These are phyloP conservation scores for Diglossa cyanea DNA, from an alignment of 2,797 vertebrate genomes.

Conservation along the genomic window DNA sequence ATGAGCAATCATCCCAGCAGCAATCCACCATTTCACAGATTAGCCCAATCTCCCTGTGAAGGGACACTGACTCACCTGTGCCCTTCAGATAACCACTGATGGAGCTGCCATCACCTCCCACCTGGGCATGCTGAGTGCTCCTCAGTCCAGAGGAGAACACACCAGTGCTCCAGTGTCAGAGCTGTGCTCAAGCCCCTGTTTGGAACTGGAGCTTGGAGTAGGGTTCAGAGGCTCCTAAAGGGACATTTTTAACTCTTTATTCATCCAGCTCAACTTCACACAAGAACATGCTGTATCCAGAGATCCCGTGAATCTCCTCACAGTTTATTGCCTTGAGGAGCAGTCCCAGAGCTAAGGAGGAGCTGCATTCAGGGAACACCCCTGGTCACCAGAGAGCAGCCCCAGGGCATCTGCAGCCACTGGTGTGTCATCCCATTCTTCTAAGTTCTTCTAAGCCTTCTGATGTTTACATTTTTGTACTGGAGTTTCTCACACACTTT, in stretches of 20 bases:
- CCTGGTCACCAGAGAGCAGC: not conserved
- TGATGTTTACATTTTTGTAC: too few species aligned
- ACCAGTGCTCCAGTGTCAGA: rapidly evolving
- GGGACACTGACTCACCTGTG: not conserved
- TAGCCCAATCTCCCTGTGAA: not conserved
- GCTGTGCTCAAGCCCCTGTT: not conserved
- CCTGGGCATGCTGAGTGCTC: rapidly evolving
- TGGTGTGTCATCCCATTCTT: not conserved
- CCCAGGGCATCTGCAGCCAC: not conserved
- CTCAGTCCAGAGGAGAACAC: not conserved
- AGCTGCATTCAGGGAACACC: not conserved
- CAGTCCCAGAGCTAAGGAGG: not conserved
- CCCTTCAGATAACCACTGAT: rapidly evolving
- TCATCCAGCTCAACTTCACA: not conserved
- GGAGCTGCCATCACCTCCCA: not conserved
- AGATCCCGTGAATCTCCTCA: not conserved
- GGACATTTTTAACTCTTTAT: not conserved
- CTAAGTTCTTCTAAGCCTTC: too few species aligned
- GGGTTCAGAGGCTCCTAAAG: not conserved
- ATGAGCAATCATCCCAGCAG: not conserved
- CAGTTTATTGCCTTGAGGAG: not conserved
- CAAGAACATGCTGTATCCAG: not conserved
- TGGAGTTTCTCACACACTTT: too few species aligned
- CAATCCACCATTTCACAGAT: not conserved
- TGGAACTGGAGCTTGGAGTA: not conserved